phyloP scores from a whole-genome alignment of 2,113 vertebrate genomes.

The Gasterosteus nipponicus region DNA sequence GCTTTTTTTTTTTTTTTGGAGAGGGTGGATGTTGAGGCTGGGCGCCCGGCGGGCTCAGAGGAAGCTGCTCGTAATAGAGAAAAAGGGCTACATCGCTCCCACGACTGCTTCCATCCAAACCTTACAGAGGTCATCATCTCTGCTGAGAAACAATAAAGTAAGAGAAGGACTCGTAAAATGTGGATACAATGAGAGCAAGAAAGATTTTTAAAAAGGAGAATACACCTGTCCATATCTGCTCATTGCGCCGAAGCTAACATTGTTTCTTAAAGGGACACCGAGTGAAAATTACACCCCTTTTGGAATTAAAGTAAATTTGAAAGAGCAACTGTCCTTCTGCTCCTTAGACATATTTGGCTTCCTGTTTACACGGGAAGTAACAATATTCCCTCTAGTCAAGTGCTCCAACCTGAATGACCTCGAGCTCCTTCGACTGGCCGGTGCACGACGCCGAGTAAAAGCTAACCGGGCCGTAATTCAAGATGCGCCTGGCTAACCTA shows the following conservation, averaged over 20 bases:
- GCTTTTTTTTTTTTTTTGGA: constrained; percentile 66
- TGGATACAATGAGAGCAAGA: constrained; percentile 61
- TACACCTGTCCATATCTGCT: constrained; percentile 24
- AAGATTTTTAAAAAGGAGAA: constrained; percentile 44
- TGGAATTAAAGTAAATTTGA: constrained; percentile 13
- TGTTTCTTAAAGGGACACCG: constrained; percentile 18
- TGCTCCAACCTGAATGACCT: constrained; percentile 73
- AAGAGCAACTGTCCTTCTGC: constrained; percentile 17
- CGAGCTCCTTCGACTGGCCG: constrained; percentile 67
- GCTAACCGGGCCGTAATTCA: constrained; percentile 83
- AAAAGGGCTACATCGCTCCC: constrained; percentile 68
- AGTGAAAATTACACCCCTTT: constrained; percentile 1
- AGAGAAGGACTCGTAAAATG: constrained; percentile 60
- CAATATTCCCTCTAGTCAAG: constrained; percentile 55
- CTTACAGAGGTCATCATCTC: constrained; percentile 69
- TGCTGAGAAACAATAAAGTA: constrained; percentile 65
- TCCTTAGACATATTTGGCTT: constrained; percentile 41
- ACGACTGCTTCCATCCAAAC: constrained; percentile 68
- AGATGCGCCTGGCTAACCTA: constrained; percentile 69
- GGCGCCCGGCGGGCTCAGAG: constrained; percentile 53
- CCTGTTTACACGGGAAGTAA: constrained; percentile 65
- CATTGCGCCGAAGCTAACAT: constrained; percentile 21
- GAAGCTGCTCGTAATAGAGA: constrained; percentile 71
- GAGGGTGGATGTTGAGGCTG: constrained; percentile 55
- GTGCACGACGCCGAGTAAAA: constrained; percentile 72